Evolutionary conservation across 2,113 vertebrate genomes (phyloP).

Genomic region (Polyodon spathula): DNA sequence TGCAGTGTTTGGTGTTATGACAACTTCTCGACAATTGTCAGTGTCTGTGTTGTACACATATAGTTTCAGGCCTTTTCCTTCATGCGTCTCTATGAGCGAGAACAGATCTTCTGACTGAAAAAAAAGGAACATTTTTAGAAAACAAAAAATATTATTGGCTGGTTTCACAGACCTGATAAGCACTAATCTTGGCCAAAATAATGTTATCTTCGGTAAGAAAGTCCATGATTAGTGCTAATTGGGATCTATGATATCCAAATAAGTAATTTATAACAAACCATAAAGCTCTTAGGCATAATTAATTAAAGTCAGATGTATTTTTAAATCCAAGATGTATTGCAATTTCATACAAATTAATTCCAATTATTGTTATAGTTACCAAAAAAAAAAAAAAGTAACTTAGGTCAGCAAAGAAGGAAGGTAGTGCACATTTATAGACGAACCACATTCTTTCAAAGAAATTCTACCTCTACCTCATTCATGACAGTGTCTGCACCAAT

Average conservation of each 20-base stretch:
- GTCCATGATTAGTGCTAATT: no score
- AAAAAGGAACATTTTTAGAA: background rate
- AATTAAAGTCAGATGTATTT: no score
- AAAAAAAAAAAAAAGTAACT: no score
- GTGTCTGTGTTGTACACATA: conserved; percentile 98
- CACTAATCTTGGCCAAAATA: no score
- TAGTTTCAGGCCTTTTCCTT: conserved; percentile 89
- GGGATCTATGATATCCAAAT: no score
- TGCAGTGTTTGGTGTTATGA: conserved; percentile 88
- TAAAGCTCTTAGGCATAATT: no score
- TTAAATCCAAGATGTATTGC: no score
- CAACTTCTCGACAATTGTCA: conserved; percentile 92
- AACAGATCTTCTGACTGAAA: conserved; percentile 91
- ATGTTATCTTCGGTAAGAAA: no score
- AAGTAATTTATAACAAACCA: no score
- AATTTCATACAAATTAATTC: no score
- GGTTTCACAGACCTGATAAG: background rate
- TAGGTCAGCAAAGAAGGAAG: no score
- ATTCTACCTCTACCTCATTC: conserved; percentile 90
- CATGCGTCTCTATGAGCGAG: conserved; percentile 92
- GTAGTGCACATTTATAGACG: background rate
- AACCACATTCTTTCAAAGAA: background rate
- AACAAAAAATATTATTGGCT: background rate
- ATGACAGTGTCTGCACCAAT: conserved; percentile 95
- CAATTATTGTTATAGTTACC: no score